Base-by-base conservation (phyloP, 1,140 invertebrate genomes). In the Halictus rubicundus region DNA sequence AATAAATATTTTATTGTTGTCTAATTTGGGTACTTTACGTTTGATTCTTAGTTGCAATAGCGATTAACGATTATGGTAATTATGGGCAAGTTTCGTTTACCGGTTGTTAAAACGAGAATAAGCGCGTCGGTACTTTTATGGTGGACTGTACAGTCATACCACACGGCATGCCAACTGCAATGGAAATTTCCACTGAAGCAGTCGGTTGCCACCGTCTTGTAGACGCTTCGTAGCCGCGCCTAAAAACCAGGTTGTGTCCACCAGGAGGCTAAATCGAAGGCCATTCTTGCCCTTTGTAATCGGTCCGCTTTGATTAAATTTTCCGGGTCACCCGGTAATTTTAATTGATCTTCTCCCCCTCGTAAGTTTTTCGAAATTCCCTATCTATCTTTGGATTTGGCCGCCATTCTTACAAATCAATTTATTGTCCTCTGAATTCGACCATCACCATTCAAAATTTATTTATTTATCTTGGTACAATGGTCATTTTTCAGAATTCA, bases 141-240 rank as follows among this genome's bases (percentile, higher is more conserved):
- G 71, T 74, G 66, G 89, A 91, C 89, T 91, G 90, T 91, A 91
- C 90, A 63, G 68, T 86, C 68, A 78, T 75, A 75, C 73, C 83
- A 83, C 68, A 84, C 80, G 83, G 87, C 86, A 89, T 90, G 85
- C 88, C 87, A 90, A 91, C 89, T 91, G 89, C 85, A 90, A 88
- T 90, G 90, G 90, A 91, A 91, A 90, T 91, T 91, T 91, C 90
- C 90, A 89, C 84, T 88, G 86, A 79, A 83, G 84, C 85, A 82
- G 68, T 88, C 83, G 74, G 82, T 83, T 70, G 80, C 59, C 80
- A 77, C 74, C 76, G 83, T 87, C 87, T 88, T 81, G 82, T 85
- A 86, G 80, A 73, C 64, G 75, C 73, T 80, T 80, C 81, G 81
- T 82, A 83, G 81, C 83, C 75, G 87, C 85, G 82, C 83, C 88